Conservation (phyloP, 2,113 vertebrate species). For the Paramormyrops kingsleyae region DNA sequence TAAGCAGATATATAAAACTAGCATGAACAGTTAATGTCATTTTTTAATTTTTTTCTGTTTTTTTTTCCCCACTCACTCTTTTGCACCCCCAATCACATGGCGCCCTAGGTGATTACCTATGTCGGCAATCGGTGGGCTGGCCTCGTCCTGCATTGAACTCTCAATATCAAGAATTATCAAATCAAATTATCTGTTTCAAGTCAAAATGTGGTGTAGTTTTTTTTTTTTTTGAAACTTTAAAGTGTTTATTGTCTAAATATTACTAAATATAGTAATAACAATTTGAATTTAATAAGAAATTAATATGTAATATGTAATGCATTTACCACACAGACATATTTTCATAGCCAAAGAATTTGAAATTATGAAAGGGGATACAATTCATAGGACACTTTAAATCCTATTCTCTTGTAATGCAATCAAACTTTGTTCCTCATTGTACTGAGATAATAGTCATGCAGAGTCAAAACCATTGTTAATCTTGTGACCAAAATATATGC, state of each 20-base stretch:
- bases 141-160: background rate
- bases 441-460: background rate
- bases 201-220: no score
- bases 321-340: background rate
- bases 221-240: background rate
- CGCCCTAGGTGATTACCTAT: no score
- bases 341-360: background rate
- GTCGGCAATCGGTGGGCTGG: no score
- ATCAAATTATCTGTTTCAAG: no score
- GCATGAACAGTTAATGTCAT: no score
- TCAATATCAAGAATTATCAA: background rate
- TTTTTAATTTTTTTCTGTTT: no score
- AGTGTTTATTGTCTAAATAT: background rate
- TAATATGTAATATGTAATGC: background rate
- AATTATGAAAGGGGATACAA: background rate
- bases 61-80: no score
- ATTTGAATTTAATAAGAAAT: no score
- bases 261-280: background rate
- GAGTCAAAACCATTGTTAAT: conserved; percentile 10
- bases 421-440: background rate
- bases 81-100: no score
- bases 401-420: background rate
- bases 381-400: background rate
- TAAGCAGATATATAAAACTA: background rate
- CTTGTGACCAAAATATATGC: conserved; percentile 11